Evolutionary conservation across 2,797 vertebrate species (phyloP), one percentile per base, ranked within the genome.

Genomic region (Mareca penelope): DNA sequence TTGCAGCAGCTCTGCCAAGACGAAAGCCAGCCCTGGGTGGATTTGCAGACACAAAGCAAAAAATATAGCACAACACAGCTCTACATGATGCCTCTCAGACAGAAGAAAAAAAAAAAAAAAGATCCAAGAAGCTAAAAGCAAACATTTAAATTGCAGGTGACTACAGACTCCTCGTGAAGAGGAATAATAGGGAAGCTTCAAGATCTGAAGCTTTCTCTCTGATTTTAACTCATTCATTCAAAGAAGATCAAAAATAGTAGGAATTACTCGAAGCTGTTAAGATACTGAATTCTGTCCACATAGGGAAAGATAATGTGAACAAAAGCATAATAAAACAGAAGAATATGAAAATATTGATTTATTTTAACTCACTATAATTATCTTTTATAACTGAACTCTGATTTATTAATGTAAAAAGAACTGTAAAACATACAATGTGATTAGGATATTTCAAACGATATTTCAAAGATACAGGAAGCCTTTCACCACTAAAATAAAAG

Each of bases 1-100:
- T 33, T 2, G 28, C 24, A 39, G 56, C 39, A 61, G 6, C 53
- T n/a, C 76, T 40, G 56, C 60, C 76, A 75, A 93, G 44, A 35
- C 19, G 6, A n/a, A 52, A 76, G 59, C 29, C 67, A 72, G 23
- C 22, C 12, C 0, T 48, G 7, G 17, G 0, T 0, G 33, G 24
- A 64, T 19, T 33, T 15, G 3, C 61, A 80, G 79, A 12, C 23
- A 40, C 29, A 18, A 46, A 60, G 56, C 39, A 73, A 56, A 80
- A 90, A 80, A 88, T 26, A 35, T 23, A 80, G 50, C 81, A 82
- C 56, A 44, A 6, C 68, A 37, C 28, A 64, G 26, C 31, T 19
- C 80, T 77, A 57, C 29, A 4, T 15, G 28, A 57, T 2, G 2
- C 9, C 40, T 48, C 61, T 68, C 57, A 24, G 46, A 42, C 11